These are phyloP conservation scores for Lapara coniferarum DNA, from an alignment of 2,888 invertebrate species.

Conservation along the genomic window DNA sequence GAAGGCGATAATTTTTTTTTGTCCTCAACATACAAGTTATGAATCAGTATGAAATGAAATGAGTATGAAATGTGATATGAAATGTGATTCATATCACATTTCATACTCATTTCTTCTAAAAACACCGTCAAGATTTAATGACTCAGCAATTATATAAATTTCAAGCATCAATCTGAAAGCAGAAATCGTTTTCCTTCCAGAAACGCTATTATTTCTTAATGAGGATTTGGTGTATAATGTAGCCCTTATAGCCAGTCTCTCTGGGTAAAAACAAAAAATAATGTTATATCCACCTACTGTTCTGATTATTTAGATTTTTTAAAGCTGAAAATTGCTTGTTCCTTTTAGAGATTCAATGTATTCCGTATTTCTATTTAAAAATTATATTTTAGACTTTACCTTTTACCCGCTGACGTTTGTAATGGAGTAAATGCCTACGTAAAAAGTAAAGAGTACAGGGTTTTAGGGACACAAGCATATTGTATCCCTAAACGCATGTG, in stretches of 20 bases:
- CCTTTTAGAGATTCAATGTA: background rate
- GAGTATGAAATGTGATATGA: no score
- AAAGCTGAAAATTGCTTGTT: background rate
- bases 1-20: no score
- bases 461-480: no score
- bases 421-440: no score
- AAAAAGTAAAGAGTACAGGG: no score
- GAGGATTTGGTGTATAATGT: slow-evolving; percentile 4
- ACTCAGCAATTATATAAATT: slow-evolving; percentile 12
- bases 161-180: slow-evolving; percentile 26
- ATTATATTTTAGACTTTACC: background rate
- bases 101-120: background rate
- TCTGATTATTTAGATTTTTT: background rate
- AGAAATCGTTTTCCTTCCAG: slow-evolving; percentile 28
- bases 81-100: background rate
- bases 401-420: no score
- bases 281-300: background rate
- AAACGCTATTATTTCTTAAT: slow-evolving; percentile 12
- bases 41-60: no score
- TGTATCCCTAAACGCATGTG: no score
- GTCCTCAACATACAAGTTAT: no score
- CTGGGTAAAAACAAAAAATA: background rate
- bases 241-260: background rate
- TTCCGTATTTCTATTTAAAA: background rate
- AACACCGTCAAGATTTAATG: slow-evolving; percentile 3